Evolutionary conservation across 2,797 vertebrate genomes (phyloP).

Genomic region (Nyctibius grandis): DNA sequence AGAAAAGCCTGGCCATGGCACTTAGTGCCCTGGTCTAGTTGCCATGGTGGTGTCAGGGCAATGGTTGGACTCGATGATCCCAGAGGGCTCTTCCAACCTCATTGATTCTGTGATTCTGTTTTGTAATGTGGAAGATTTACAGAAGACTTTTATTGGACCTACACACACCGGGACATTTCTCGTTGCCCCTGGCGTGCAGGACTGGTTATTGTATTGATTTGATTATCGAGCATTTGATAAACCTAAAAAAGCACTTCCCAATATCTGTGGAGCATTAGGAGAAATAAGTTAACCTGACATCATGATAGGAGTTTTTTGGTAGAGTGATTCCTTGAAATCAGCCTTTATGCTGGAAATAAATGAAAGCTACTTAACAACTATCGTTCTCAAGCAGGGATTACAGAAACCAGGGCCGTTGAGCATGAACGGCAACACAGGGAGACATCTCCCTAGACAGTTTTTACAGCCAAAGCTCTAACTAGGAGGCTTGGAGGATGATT

Average conservation of each 20-base stretch:
- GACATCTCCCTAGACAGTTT: neutral
- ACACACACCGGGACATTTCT: neutral
- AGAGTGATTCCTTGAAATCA: neutral
- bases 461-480: neutral
- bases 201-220: neutral
- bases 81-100: too few relatives aligned
- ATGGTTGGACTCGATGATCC: too few relatives aligned
- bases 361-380: neutral
- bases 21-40: too few relatives aligned
- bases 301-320: neutral
- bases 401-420: neutral
- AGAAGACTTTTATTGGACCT: neutral
- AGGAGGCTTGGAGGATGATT: neutral
- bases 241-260: neutral
- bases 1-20: too few relatives aligned
- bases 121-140: neutral
- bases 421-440: neutral
- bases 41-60: too few relatives aligned
- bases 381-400: neutral
- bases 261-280: neutral
- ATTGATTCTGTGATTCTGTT: too few relatives aligned
- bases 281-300: neutral
- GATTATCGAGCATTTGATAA: neutral
- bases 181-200: neutral
- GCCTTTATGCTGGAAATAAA: neutral